These are phyloP conservation scores for Caranx melampygus DNA, from an alignment of 2,113 vertebrate species.

Conservation along the genomic window DNA sequence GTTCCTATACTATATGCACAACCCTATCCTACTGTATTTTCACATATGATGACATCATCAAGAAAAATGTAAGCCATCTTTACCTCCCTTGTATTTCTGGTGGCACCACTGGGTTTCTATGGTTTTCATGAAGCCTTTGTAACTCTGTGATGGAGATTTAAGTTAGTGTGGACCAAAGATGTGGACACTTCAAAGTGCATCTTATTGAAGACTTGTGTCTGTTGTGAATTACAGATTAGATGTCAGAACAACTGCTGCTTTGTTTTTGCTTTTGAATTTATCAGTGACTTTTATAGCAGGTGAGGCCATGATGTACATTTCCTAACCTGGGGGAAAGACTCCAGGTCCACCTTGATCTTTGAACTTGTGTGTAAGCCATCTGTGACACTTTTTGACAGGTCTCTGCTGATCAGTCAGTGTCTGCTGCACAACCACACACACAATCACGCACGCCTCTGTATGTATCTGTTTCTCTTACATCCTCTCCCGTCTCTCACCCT, in stretches of 20 bases:
- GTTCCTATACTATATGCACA: too few relatives aligned
- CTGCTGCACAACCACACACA: constrained; percentile 12
- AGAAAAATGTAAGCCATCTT: neutral
- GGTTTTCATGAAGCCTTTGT: too few relatives aligned
- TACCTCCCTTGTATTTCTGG: neutral
- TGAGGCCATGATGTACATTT: neutral
- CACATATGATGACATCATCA: neutral
- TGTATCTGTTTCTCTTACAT: constrained; percentile 28
- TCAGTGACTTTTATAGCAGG: neutral
- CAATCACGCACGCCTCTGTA: neutral
- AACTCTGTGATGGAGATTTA: too few relatives aligned
- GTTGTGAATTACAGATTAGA: too few relatives aligned
- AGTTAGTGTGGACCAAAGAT: too few relatives aligned
- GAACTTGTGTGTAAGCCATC: neutral
- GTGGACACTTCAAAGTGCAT: neutral
- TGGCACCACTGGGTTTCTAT: neutral
- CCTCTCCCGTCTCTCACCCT: constrained; percentile 7
- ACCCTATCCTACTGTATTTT: too few relatives aligned
- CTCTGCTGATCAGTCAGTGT: neutral
- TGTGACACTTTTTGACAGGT: constrained; percentile 6
- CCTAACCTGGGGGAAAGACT: neutral
- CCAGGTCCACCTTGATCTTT: neutral
- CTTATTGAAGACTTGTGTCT: neutral
- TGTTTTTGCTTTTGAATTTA: neutral
- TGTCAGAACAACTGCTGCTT: too few relatives aligned